Evolutionary conservation across 2,888 invertebrate genomes (phyloP), one percentile per base, ranked within the genome.

Genomic region (Lutraria lutraria): DNA sequence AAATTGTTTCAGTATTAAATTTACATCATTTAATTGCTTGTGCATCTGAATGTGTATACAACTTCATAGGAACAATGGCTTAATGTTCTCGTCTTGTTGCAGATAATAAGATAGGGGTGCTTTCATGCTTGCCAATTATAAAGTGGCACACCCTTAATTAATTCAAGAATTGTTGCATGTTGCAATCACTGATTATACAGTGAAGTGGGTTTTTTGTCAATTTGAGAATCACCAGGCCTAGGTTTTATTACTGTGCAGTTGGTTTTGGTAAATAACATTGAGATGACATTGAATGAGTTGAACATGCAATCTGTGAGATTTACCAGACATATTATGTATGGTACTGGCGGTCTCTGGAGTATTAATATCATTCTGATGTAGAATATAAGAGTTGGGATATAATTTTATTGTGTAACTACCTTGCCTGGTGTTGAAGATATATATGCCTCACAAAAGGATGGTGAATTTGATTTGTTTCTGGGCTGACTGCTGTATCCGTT

Each of bases 141-240:
- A 81, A 60, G 56, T 86, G 88, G 81, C 72, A 81, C 88, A 54
- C 88, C 84, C 84, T 81, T 84, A 72, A 88, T 85, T 88, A 88
- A 88, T 88, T 88, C 81, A 84, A 53, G 68, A 76, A 34, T 16
- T 31, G 31, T 34, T 84, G 84, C 76, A 81, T 68, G 81, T 19
- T 84, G 76, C 29, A 63, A 52, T 10, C 16, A n/a, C 76, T 76
- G 84, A 84, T 84, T 76, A 84, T 31, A n/a, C 54, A 76, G 54
- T 63, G 43, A 16, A 6, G 31, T 6, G 76, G 15, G 16, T 34
- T 76, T 76, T 76, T 76, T 76, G 76, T 76, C 76, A 76, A 34
- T 76, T 76, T 76, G 76, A 76, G 34, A 76, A 76, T 76, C 31
- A 34, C 76, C 76, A 76, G 76, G 16, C 76, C 25, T 19, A 25